Conservation (phyloP, 2,888 invertebrate species). For the Hemistola chrysoprasaria region DNA sequence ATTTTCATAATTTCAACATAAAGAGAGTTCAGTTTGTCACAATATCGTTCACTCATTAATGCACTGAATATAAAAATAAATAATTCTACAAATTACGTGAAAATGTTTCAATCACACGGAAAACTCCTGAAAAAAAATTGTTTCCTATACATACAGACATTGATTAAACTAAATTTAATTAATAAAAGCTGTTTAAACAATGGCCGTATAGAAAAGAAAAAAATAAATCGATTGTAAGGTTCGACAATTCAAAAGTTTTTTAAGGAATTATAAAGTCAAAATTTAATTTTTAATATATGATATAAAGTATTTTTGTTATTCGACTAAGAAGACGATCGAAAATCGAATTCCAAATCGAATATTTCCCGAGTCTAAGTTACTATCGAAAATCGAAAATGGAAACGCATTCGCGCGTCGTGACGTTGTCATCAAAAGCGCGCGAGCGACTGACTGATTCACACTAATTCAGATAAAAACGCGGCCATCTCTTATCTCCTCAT, state of each 20-base stretch:
- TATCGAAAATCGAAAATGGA: slow-evolving; percentile 38
- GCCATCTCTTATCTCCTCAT: slow-evolving; percentile 68
- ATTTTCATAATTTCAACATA: slow-evolving; percentile 73
- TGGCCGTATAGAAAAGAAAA: too few relatives aligned
- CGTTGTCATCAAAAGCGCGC: slow-evolving; percentile 71
- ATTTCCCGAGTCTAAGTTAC: slow-evolving; percentile 18
- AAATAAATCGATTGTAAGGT: too few relatives aligned
- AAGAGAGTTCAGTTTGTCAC: slow-evolving; percentile 45
- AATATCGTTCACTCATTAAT: slow-evolving; percentile 52
- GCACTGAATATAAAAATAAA: too few relatives aligned
- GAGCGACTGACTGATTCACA: slow-evolving; percentile 67
- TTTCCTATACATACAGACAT: too few relatives aligned
- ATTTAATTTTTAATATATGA: too few relatives aligned
- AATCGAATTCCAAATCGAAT: not conserved
- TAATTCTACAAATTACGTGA: slow-evolving; percentile 11
- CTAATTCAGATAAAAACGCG: slow-evolving; percentile 43
- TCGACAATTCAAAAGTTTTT: too few relatives aligned
- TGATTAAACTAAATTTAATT: too few relatives aligned
- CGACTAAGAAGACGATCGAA: too few relatives aligned
- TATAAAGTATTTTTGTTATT: too few relatives aligned
- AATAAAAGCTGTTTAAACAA: too few relatives aligned
- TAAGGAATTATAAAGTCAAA: too few relatives aligned
- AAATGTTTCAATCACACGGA: slow-evolving; percentile 1
- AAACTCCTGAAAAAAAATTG: too few relatives aligned
- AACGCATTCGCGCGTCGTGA: slow-evolving; percentile 46